Evolutionary conservation across 2,113 vertebrate species (phyloP).

Genomic region (Alces alces): DNA sequence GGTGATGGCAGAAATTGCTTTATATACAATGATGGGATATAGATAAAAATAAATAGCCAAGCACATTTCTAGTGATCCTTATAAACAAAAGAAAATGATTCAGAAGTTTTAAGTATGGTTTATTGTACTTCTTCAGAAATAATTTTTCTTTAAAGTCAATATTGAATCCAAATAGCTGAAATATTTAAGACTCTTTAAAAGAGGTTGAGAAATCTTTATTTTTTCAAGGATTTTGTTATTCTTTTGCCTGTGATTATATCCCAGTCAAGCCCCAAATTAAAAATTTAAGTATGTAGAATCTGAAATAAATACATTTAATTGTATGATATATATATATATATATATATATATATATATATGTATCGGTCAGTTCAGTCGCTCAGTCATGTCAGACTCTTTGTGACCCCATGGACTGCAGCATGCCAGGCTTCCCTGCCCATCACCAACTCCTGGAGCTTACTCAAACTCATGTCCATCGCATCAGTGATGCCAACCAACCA

Average conservation of each 20-base stretch:
- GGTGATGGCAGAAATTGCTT: background rate
- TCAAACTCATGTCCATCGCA: background rate
- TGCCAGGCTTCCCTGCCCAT: background rate
- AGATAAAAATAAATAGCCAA: background rate
- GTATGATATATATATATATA: background rate
- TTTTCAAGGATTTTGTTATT: background rate
- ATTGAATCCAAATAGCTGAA: background rate
- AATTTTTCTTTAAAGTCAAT: background rate
- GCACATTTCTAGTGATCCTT: background rate
- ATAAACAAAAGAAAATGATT: background rate
- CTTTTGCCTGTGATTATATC: background rate
- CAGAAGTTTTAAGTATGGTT: background rate
- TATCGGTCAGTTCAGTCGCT: background rate
- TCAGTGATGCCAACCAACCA: background rate
- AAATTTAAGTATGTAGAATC: background rate
- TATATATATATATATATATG: background rate
- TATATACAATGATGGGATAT: background rate
- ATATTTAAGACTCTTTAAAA: background rate
- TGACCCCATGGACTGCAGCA: background rate
- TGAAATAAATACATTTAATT: background rate
- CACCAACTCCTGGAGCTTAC: background rate
- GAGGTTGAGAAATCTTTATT: background rate
- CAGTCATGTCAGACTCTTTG: background rate
- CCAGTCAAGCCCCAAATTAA: background rate
- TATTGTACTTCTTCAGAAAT: background rate